Percentiles rank a stretch among this genome's conserved stretches.
phyloP scores from a whole-genome alignment of 2,888 invertebrate species.

The Oscheius sp. region DNA sequence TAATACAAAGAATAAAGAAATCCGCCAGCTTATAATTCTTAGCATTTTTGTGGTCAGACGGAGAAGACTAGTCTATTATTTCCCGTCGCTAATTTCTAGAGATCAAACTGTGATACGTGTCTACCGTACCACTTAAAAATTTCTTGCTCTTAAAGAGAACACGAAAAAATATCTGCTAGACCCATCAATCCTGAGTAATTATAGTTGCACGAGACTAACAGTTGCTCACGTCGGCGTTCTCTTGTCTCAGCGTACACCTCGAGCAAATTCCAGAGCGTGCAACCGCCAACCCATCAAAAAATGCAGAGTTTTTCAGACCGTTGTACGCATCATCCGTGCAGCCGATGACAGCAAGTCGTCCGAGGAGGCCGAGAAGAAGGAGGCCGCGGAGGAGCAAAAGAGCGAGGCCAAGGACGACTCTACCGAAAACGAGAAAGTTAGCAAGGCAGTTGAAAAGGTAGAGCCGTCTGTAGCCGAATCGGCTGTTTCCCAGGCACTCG shows the following conservation, averaged over 20 bases:
- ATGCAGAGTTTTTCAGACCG: slow-evolving; percentile 4
- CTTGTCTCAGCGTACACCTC: not conserved
- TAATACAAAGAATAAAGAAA: not conserved
- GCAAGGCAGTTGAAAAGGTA: not conserved
- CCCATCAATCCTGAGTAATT: too few relatives aligned
- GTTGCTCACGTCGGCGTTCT: not conserved
- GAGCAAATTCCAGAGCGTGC: not conserved
- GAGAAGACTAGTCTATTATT: not conserved
- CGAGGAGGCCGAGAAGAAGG: slow-evolving; percentile 12
- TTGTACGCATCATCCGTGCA: slow-evolving; percentile 16
- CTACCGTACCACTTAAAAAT: too few relatives aligned
- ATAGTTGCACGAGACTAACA: too few relatives aligned
- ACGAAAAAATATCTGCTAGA: too few relatives aligned
- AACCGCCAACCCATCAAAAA: not conserved
- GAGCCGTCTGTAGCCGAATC: not conserved
- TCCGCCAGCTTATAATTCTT: not conserved
- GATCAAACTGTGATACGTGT: not conserved
- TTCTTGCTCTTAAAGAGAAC: too few relatives aligned
- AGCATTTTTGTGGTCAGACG: not conserved
- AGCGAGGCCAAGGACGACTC: slow-evolving; percentile 1
- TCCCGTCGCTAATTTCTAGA: not conserved
- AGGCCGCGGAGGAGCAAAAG: not conserved
- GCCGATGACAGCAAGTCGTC: slow-evolving; percentile 25
- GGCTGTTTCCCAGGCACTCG: slow-evolving; percentile 6
- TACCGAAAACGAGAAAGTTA: slow-evolving; percentile 1